Percentiles rank a stretch among this genome's conserved stretches.
Conservation (phyloP, 2,113 vertebrate genomes). For the Poeciliopsis turrubarensis region DNA sequence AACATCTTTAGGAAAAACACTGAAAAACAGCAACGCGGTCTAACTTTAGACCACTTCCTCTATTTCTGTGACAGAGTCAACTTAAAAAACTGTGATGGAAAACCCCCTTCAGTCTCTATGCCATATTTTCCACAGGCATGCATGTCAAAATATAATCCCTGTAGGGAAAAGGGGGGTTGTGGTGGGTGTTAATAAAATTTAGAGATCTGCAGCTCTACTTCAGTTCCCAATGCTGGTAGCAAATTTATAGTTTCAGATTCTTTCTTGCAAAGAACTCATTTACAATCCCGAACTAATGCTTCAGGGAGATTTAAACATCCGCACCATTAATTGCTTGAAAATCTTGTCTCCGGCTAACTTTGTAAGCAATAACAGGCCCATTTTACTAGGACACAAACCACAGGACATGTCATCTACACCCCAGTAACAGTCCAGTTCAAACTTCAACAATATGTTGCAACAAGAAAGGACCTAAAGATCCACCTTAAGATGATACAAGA, state of each 20-base stretch:
- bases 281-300: background rate
- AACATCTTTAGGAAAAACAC: conserved; percentile 32
- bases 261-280: no score
- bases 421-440: no score
- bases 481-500: no score
- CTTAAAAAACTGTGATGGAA: conserved; percentile 66
- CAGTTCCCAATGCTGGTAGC: background rate
- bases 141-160: conserved; percentile 45
- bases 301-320: background rate
- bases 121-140: conserved; percentile 59
- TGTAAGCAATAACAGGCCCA: background rate
- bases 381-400: background rate
- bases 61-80: conserved; percentile 54
- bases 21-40: conserved; percentile 36
- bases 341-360: no score
- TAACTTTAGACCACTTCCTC: conserved; percentile 72
- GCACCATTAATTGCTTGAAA: background rate
- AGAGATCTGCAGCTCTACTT: conserved; percentile 6
- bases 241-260: background rate
- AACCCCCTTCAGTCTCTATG: conserved; percentile 48
- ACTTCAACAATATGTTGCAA: no score
- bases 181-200: conserved; percentile 39
- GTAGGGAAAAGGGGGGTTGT: conserved; percentile 34
- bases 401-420: no score
- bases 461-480: no score